Evolutionary conservation across 2,113 vertebrate genomes (phyloP).

Genomic region (Podilymbus podiceps): DNA sequence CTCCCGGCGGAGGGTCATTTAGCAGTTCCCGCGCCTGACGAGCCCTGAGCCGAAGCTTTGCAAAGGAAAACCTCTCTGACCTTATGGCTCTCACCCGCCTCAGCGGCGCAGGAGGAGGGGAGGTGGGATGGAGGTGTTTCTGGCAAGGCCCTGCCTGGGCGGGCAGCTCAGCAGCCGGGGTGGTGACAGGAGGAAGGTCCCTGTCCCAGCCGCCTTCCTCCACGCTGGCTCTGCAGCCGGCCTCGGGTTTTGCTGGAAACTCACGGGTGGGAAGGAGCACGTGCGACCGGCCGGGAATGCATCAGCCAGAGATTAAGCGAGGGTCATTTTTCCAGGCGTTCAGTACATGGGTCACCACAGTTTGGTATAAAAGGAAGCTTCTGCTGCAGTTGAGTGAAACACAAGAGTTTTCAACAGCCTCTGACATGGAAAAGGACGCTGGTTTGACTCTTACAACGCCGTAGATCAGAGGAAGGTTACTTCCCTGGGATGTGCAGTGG

Average conservation of each 20-base stretch:
- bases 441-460: neutral
- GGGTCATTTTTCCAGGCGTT: neutral
- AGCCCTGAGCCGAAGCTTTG: rapidly evolving
- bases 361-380: neutral
- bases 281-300: neutral
- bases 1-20: neutral
- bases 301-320: neutral
- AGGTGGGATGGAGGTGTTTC: neutral
- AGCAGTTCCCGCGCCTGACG: neutral
- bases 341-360: neutral
- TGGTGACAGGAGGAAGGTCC: neutral
- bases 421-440: neutral
- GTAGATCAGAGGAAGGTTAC: neutral
- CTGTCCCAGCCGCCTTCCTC: slow-evolving; percentile 20
- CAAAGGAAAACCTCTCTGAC: neutral
- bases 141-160: neutral
- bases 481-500: neutral
- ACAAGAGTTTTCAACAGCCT: neutral
- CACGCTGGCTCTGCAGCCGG: neutral
- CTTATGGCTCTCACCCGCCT: rapidly evolving
- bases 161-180: rapidly evolving
- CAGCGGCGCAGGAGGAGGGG: rapidly evolving
- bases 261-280: neutral
- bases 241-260: neutral
- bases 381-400: neutral